Conservation (phyloP, 2,113 vertebrate species). For the Engystomops pustulosus region DNA sequence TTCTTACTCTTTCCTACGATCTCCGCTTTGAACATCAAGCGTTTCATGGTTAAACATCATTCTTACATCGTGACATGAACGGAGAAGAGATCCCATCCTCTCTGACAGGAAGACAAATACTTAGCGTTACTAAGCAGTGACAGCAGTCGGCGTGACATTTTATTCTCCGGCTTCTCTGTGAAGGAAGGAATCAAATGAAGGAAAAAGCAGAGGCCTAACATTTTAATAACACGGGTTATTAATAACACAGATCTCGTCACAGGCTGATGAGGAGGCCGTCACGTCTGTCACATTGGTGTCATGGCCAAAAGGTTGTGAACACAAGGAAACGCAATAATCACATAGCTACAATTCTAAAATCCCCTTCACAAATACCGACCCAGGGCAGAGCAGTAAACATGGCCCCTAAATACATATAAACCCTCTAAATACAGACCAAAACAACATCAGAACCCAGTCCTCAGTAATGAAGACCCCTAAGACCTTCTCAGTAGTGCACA, state of each 20-base stretch:
- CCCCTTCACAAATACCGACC: too few relatives aligned
- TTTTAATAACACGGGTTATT: neutral
- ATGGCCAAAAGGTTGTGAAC: too few relatives aligned
- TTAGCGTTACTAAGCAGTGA: conserved; percentile 2
- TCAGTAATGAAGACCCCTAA: too few relatives aligned
- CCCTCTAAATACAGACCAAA: too few relatives aligned
- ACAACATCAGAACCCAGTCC: too few relatives aligned
- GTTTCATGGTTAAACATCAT: neutral
- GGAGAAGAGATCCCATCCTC: neutral
- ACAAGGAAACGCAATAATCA: neutral
- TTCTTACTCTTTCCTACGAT: neutral
- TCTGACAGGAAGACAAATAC: conserved; percentile 23
- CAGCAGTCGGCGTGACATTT: neutral
- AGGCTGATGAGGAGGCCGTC: neutral
- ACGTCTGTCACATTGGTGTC: neutral
- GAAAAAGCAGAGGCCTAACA: neutral
- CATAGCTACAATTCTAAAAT: neutral
- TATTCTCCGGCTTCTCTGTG: neutral
- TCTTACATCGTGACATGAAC: neutral
- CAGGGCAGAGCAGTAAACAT: too few relatives aligned
- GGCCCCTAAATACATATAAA: too few relatives aligned
- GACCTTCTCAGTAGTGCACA: too few relatives aligned
- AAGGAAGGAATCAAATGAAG: neutral
- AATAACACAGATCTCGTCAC: neutral
- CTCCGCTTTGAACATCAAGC: neutral